Percentiles rank a stretch among this genome's conserved stretches.
These are phyloP conservation scores for Megaceryle torquata DNA, from an alignment of 2,113 vertebrate genomes.

Conservation along the genomic window DNA sequence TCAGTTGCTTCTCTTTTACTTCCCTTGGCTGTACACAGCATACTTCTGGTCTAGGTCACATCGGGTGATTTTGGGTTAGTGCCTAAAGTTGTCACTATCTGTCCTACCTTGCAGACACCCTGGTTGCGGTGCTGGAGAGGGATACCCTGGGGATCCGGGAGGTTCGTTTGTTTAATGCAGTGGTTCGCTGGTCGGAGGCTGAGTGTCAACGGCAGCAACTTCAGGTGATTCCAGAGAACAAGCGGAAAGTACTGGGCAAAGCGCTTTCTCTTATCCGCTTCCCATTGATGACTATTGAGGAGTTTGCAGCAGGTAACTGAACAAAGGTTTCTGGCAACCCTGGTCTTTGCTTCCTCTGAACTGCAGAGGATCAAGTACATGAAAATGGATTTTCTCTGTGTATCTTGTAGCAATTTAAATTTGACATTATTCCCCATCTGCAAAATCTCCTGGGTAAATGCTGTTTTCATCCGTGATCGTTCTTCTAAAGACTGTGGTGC, in stretches of 20 bases:
- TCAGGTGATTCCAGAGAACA: constrained; percentile 91
- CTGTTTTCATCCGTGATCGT: neutral
- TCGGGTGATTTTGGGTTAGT: neutral
- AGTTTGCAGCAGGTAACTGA: constrained; percentile 92
- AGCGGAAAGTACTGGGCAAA: constrained; percentile 90
- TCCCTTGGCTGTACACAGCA: neutral
- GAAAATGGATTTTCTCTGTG: neutral
- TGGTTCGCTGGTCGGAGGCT: constrained; percentile 92
- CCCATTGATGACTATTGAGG: constrained; percentile 97
- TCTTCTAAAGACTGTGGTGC: neutral
- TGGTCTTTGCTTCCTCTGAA: neutral
- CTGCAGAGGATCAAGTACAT: neutral
- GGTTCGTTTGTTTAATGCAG: constrained; percentile 89
- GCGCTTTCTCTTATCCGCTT: constrained; percentile 94
- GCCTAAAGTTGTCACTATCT: neutral
- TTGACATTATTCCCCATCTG: neutral
- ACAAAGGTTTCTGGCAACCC: constrained; percentile 11
- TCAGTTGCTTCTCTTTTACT: neutral
- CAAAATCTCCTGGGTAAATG: neutral
- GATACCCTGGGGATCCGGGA: constrained; percentile 94
- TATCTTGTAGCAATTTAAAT: neutral
- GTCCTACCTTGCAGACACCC: constrained; percentile 80
- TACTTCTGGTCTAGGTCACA: neutral
- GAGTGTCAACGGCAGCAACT: constrained; percentile 94
- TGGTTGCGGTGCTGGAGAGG: constrained; percentile 93